Base-by-base conservation (phyloP, 2,113 vertebrate species). In the Columbina picui region DNA sequence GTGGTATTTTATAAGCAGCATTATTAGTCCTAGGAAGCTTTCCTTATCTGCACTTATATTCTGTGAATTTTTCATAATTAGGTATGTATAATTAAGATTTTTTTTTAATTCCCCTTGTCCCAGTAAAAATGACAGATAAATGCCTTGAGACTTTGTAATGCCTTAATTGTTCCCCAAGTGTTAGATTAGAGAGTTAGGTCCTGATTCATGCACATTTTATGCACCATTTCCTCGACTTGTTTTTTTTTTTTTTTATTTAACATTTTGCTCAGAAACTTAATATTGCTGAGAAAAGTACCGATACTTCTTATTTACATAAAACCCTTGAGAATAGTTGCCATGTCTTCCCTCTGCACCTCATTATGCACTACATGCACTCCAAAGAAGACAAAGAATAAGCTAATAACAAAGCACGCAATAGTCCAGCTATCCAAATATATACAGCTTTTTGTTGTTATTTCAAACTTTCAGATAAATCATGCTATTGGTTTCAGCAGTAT, bases 91-190 rank as follows among this genome's bases (percentile, higher is more conserved):
- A 98, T 96, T 97, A 96, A 97, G 56, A 76, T 89, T 96, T 97
- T 92, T 52, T 84, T 75, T 94, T 16, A 94, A 97, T 95, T 97
- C 65, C 39, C 73, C 23, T 36, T 96, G 57, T 92, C 63, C 70
- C 71, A 91, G 84, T 97, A 97, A 97, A 97, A 96, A 76, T 97
- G 95, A 95, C 80, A 98, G 95, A 95, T 68, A 97, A 87, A 92
- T 88, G 91, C 61, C 70, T 93, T 94, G 92, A 97, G 87, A 96
- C 65, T 92, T 81, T 64, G 79, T 86, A 97, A 93, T 93, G 60
- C 49, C 59, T 97, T 97, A 97, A 95, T 96, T 96, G 84, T 85
- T 97, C 70, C 84, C 91, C 89, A 77, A 94, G 74, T 95, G 68
- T 96, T 97, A 97, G 56, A 97, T 96, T 96, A 91, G 56, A 77